Evolutionary conservation across 2,888 invertebrate species (phyloP).

Genomic region (Campaea margaritaria): DNA sequence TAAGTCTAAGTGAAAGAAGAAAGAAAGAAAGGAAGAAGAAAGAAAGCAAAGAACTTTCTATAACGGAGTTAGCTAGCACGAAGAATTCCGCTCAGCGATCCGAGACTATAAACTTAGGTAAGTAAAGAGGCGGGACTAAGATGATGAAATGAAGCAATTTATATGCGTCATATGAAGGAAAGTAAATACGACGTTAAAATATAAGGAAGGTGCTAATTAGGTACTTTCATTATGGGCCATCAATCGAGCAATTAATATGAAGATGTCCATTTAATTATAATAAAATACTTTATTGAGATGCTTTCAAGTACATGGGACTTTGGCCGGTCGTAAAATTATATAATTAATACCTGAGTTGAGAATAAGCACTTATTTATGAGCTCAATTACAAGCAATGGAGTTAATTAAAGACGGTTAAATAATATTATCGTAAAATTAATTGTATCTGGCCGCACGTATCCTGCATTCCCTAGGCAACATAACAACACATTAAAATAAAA

Average conservation of each 20-base stretch:
- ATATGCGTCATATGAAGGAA: not conserved
- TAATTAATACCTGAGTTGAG: conserved; percentile 12
- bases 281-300: conserved; percentile 6
- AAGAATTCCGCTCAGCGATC: no score
- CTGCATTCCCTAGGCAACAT: no score
- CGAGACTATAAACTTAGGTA: no score
- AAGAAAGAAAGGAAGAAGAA: no score
- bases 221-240: conserved; percentile 14
- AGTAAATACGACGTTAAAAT: not conserved
- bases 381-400: not conserved
- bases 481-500: no score
- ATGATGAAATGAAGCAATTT: not conserved
- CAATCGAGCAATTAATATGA: conserved; percentile 21
- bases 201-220: conserved; percentile 4
- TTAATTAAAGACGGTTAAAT: not conserved
- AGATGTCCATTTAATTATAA: conserved; percentile 25
- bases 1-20: no score
- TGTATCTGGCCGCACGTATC: no score
- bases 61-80: no score
- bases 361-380: conserved; percentile 6
- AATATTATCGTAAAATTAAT: no score
- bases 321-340: conserved; percentile 25
- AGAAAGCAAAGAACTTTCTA: no score
- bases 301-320: conserved; percentile 24
- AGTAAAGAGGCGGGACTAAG: no score